Evolutionary conservation across 2,888 invertebrate species (phyloP), one percentile per base, ranked within the genome.

Genomic region (Archips xylosteana): DNA sequence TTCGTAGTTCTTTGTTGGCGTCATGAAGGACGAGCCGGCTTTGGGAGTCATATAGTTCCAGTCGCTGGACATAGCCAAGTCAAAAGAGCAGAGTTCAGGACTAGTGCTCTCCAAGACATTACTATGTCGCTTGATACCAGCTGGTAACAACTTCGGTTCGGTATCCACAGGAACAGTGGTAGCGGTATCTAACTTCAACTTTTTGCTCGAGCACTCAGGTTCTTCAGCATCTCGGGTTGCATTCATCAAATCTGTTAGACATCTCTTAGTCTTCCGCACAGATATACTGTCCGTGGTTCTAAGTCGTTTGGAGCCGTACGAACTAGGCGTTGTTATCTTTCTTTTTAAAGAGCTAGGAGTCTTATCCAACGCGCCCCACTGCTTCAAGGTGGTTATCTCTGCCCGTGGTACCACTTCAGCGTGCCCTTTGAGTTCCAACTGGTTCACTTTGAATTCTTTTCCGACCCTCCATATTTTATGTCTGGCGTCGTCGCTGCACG

Each of bases 401-500:
- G 79, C 64, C 51, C 84, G 83, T 8, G 88, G 88, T 6, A 82
- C 85, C 2, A 76, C 57, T 74, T 86, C 85, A 13, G 86, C 82
- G 32, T 65, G 77, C 34, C 96, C 96, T 5, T 87, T 84, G 63
- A 91, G 87, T 61, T 89, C 87, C 3, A 82, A 78, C 12, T 85
- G 81, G 13, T 88, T 4, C 84, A 86, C 69, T 85, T 86, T 82
- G 23, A 91, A 81, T 78, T 96, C 96, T 1, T 88, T 87, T 0
- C 96, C 96, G 54, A 97, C 89, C 63, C 96, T 94, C 97, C 97
- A 98, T 68, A 97, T 94, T 88, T 96, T 96, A 86, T 97, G 97
- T 0, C 96, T 92, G 12, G 97, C 96, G 91, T 98, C 98, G 85
- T 98, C 98, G 65, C 97, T 97, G 87, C 98, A 97, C 0, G 98